Base-by-base conservation (phyloP, 2,797 vertebrate species). In the Chrysolophus pictus region DNA sequence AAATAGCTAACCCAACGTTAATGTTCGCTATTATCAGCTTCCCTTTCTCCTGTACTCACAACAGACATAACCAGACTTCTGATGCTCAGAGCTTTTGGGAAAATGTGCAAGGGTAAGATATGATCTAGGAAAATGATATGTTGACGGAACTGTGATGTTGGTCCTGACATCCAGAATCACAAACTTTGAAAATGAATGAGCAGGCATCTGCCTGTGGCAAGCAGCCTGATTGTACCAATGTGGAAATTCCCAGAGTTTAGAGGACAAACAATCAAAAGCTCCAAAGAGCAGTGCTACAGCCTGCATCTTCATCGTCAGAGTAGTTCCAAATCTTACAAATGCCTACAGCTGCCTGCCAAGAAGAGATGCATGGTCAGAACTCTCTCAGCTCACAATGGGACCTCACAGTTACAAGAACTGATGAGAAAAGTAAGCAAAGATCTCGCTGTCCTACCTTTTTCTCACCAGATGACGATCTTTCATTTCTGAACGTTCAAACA, bases 401-500 rank as follows among this genome's bases (percentile, higher is more conserved):
- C 29, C 70, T 87, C 65, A 35, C 11, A 86, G 41, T 69, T 74
- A 72, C 56, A 47, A 63, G 42, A 78, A 26, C 17, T 72, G 46
- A 63, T 0, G 5, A n/a, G 74, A 67, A n/a, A 91, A 64, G 35
- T 33, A 81, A 91, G 46, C 28, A 55, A 87, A 77, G 56, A 87
- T 13, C 55, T 87, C 87, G 42, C 41, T 58, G 75, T 47, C 96
- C 98, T 97, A 99, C 98, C 98, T 98, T 97, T 97, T 98, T 92
- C 98, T 98, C 94, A 99, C 98, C 7, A 98, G 93, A 56, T 98
- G 97, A 21, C 98, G 98, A 93, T 99, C 98, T 91, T 97, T 98
- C 97, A 98, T 98, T 97, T 99, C 98, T 0, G 98, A 98, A 90
- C 98, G 98, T 95, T 99, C 98, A 85, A 99, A 99, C 97, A 98